These are phyloP conservation scores for Hipparchia sbordonii DNA, from an alignment of 2,888 invertebrate species.

Conservation along the genomic window DNA sequence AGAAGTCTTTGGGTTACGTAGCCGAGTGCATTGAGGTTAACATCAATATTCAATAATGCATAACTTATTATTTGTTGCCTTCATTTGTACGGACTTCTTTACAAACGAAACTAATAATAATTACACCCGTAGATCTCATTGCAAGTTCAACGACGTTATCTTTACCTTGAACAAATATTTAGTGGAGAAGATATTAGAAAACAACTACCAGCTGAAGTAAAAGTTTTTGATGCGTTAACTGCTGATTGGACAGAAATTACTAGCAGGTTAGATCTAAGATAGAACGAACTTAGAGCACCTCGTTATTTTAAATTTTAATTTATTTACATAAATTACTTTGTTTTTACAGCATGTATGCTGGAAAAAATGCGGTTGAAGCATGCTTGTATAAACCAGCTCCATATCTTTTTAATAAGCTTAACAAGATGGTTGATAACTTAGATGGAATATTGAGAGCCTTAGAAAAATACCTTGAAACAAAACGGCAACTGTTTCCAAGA, in stretches of 20 bases:
- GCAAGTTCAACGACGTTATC: slow-evolving; percentile 92
- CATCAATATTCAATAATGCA: not conserved
- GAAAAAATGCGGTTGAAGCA: slow-evolving; percentile 84
- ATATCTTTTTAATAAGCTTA: slow-evolving; percentile 86
- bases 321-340: not conserved
- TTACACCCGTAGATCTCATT: slow-evolving; percentile 78
- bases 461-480: slow-evolving; percentile 93
- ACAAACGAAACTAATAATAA: not conserved
- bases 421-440: slow-evolving; percentile 87
- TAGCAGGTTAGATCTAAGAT: slow-evolving; percentile 56
- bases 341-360: slow-evolving; percentile 71
- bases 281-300: not conserved
- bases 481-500: slow-evolving; percentile 92
- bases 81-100: not conserved
- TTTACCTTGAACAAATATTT: slow-evolving; percentile 95
- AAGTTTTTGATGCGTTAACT: slow-evolving; percentile 89
- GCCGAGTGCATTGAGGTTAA: slow-evolving; percentile 90
- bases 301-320: not conserved
- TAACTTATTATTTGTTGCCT: not conserved
- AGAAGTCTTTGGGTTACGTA: slow-evolving; percentile 90
- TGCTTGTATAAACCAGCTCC: slow-evolving; percentile 84
- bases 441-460: slow-evolving; percentile 92
- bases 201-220: slow-evolving; percentile 90
- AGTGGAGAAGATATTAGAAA: slow-evolving; percentile 93
- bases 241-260: slow-evolving; percentile 88